Percentiles rank a stretch among this genome's conserved stretches.
Evolutionary conservation across 2,797 vertebrate genomes (phyloP).

Genomic region (Lithobates sylvaticus): DNA sequence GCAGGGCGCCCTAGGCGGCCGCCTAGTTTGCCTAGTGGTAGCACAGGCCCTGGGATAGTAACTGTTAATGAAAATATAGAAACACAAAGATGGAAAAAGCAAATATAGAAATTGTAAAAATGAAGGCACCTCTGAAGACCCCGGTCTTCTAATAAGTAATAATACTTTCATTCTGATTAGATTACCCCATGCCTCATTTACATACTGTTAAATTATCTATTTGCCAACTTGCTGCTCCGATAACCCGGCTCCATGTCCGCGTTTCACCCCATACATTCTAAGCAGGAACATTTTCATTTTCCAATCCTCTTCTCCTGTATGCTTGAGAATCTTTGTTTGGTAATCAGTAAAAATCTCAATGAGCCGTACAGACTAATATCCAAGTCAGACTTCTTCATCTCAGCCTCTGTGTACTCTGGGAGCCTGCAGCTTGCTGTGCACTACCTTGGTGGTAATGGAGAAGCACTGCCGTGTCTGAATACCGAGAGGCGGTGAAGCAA

Average conservation of each 20-base stretch:
- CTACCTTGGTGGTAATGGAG: neutral
- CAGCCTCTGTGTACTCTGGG: neutral
- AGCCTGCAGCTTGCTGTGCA: neutral
- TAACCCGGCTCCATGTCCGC: conserved; percentile 9
- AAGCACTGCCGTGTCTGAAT: conserved; percentile 1
- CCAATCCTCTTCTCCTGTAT: conserved; percentile 6
- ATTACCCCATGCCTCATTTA: conserved; percentile 49
- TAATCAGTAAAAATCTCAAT: conserved; percentile 55
- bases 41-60: too few species aligned
- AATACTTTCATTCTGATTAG: conserved; percentile 52
- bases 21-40: too few species aligned
- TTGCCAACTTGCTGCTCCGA: conserved; percentile 46
- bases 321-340: conserved; percentile 50
- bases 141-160: conserved; percentile 46
- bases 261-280: conserved; percentile 41
- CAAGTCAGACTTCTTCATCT: conserved; percentile 15
- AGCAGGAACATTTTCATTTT: conserved; percentile 45
- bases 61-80: too few species aligned
- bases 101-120: neutral
- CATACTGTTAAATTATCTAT: conserved; percentile 57
- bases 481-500: neutral
- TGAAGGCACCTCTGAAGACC: neutral
- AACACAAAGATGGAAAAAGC: neutral
- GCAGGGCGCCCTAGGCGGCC: too few species aligned
- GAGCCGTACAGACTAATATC: conserved; percentile 51